Evolutionary conservation across 1,140 invertebrate species (phyloP).

Genomic region (Neodiprion fabricii): DNA sequence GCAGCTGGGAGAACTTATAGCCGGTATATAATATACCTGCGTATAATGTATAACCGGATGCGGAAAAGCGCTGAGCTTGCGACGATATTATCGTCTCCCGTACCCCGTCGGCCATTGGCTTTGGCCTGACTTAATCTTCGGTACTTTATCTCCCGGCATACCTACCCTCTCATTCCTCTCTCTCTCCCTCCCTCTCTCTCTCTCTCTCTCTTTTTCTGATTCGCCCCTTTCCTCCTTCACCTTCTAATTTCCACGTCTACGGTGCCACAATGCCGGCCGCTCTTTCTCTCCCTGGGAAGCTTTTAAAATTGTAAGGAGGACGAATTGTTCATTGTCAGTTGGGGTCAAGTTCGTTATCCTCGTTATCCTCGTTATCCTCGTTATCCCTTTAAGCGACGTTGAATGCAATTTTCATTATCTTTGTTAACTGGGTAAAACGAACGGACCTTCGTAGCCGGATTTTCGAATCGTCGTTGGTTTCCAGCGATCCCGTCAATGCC

Average conservation of each 20-base stretch:
- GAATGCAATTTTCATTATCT: too few species aligned
- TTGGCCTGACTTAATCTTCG: neutral
- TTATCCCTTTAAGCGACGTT: too few species aligned
- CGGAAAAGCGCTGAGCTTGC: conserved; percentile 28
- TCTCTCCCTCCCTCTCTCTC: neutral
- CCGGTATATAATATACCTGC: neutral
- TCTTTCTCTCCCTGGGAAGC: neutral
- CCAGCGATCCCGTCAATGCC: too few species aligned
- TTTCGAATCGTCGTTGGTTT: too few species aligned
- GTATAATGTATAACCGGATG: neutral
- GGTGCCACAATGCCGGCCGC: neutral
- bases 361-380: too few species aligned
- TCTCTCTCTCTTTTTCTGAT: too few species aligned
- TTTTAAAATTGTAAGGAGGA: too few species aligned
- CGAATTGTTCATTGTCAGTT: too few species aligned
- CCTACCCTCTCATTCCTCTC: neutral
- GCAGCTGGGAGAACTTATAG: neutral
- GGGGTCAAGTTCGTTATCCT: too few species aligned
- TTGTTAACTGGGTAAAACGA: too few species aligned
- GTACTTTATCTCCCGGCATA: conserved; percentile 9
- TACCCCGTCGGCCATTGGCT: neutral
- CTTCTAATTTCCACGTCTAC: neutral
- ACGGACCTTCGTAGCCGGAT: too few species aligned
- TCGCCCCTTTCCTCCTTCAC: neutral
- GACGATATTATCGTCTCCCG: conserved; percentile 22